These are phyloP conservation scores for Beaufortia kweichowensis DNA, from an alignment of 2,113 vertebrate species.

Conservation along the genomic window DNA sequence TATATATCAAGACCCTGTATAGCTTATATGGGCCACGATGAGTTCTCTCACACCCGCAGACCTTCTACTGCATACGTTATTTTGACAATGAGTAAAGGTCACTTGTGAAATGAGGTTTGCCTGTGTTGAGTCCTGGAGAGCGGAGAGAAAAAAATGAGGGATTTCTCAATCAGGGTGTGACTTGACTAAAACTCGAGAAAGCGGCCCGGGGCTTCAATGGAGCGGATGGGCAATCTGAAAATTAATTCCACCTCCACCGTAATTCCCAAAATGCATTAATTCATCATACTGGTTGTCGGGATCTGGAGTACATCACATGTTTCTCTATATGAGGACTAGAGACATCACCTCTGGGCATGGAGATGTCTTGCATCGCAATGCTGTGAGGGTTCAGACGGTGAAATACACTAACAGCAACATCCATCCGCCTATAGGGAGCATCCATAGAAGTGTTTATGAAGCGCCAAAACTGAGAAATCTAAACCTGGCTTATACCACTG, in stretches of 20 bases:
- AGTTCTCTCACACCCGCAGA: slow-evolving; percentile 44
- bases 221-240: slow-evolving; percentile 35
- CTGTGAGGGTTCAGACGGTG: slow-evolving; percentile 26
- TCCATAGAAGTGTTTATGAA: slow-evolving; percentile 49
- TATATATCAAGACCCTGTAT: slow-evolving; percentile 31
- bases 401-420: slow-evolving; percentile 63
- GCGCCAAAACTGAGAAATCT: slow-evolving; percentile 53
- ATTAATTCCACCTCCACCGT: slow-evolving; percentile 49
- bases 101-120: slow-evolving; percentile 51
- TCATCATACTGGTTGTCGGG: slow-evolving; percentile 29
- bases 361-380: slow-evolving; percentile 35
- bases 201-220: slow-evolving; percentile 20
- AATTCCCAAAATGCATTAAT: slow-evolving; percentile 43
- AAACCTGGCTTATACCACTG: slow-evolving; percentile 54
- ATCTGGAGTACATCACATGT: slow-evolving; percentile 18
- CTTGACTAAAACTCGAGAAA: slow-evolving; percentile 37
- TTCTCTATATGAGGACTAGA: slow-evolving; percentile 41
- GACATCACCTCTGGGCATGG: slow-evolving; percentile 31
- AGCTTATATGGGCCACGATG: slow-evolving; percentile 30
- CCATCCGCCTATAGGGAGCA: slow-evolving; percentile 53
- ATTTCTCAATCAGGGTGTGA: slow-evolving; percentile 49
- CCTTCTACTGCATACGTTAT: slow-evolving; percentile 39
- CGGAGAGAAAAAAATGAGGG: slow-evolving; percentile 23
- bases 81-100: slow-evolving; percentile 59
- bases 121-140: slow-evolving; percentile 15